Conservation (phyloP, 2,113 vertebrate genomes). For the Poeciliopsis retropinna region DNA sequence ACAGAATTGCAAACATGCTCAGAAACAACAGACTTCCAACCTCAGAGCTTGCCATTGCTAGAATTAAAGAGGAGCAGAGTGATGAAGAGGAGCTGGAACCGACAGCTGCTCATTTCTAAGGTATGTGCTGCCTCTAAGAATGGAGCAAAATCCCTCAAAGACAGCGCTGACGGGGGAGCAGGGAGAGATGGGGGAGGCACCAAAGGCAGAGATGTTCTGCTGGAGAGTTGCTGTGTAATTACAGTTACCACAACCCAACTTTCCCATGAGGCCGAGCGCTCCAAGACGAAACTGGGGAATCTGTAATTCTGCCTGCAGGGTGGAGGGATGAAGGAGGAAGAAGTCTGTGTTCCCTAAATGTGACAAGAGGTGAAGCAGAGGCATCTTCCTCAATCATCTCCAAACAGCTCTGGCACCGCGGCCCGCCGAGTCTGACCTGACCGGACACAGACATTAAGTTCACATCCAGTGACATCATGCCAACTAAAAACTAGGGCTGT, state of each 20-base stretch:
- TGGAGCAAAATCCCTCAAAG: slow-evolving; percentile 37
- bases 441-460: not conserved
- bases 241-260: slow-evolving; percentile 29
- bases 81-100: slow-evolving; percentile 20
- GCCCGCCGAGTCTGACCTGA: not conserved
- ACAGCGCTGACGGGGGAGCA: not conserved
- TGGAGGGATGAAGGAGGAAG: not conserved
- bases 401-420: not conserved
- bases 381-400: not conserved
- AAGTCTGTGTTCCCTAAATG: not conserved
- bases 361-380: not conserved
- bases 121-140: slow-evolving; percentile 50
- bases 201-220: slow-evolving; percentile 37
- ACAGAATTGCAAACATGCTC: not conserved
- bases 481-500: no score
- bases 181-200: not conserved
- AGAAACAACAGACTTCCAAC: not conserved
- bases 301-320: not conserved
- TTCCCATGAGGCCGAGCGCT: not conserved
- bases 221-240: slow-evolving; percentile 45
- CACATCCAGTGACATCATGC: not conserved
- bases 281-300: not conserved
- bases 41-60: not conserved
- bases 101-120: slow-evolving; percentile 33
- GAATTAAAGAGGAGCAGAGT: not conserved